These are phyloP conservation scores for Notamacropus eugenii DNA, from an alignment of 2,797 vertebrate species.

Conservation along the genomic window DNA sequence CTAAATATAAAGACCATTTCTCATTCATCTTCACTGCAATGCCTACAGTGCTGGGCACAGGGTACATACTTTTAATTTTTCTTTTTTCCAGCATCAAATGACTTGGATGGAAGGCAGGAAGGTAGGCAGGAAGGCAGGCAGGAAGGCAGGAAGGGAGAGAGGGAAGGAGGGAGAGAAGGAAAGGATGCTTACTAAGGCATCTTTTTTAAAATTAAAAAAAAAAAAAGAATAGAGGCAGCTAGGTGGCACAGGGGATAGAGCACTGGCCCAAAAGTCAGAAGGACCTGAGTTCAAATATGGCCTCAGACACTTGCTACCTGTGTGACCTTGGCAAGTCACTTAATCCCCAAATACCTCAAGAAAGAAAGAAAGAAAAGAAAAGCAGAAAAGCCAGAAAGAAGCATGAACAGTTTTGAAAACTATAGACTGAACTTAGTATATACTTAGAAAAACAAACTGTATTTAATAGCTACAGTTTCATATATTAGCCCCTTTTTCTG, in stretches of 20 bases:
- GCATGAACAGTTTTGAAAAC: neutral
- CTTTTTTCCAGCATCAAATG: neutral
- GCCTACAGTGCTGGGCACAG: neutral
- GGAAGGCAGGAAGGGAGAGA: no score
- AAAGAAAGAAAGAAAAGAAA: neutral
- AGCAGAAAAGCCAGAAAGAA: neutral
- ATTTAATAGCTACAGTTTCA: neutral
- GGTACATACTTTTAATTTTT: neutral
- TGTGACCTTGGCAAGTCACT: neutral
- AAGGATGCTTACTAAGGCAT: neutral
- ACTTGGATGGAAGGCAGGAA: neutral
- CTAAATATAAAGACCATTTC: neutral
- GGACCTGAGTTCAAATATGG: neutral
- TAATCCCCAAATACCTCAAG: neutral
- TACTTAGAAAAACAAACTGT: neutral
- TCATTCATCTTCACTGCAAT: neutral
- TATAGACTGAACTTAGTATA: neutral
- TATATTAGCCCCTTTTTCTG: neutral
- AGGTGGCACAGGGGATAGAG: neutral
- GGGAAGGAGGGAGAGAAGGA: neutral
- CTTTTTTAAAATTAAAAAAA: neutral
- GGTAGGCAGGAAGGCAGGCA: no score
- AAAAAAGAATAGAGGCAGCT: neutral
- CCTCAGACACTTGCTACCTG: neutral
- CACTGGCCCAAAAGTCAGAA: neutral